These are phyloP conservation scores for Brachyhypopomus occidentalis DNA, from an alignment of 2,113 vertebrate genomes.

Conservation along the genomic window DNA sequence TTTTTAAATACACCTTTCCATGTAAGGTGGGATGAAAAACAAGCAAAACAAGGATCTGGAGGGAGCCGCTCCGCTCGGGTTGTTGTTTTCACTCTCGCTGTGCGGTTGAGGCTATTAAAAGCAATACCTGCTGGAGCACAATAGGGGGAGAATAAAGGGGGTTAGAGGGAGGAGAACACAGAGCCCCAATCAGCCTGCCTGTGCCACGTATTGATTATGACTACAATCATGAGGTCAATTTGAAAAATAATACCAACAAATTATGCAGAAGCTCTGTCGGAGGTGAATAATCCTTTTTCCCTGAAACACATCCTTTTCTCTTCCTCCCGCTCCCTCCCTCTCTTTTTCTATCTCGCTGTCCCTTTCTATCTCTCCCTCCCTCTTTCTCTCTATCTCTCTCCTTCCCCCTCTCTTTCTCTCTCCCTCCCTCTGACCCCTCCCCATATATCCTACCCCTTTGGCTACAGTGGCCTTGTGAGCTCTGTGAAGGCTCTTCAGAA, in stretches of 20 bases:
- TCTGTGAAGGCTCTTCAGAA: constrained; percentile 48
- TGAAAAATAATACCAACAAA: constrained; percentile 87
- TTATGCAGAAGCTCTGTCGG: constrained; percentile 84
- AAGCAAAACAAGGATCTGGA: constrained; percentile 34
- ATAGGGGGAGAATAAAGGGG: constrained; percentile 50
- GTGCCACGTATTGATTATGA: constrained; percentile 85
- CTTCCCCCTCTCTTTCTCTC: neutral
- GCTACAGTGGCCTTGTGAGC: constrained; percentile 33
- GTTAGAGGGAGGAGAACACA: constrained; percentile 38
- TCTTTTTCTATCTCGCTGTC: too few relatives aligned
- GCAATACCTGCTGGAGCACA: constrained; percentile 57
- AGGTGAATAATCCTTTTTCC: constrained; percentile 73
- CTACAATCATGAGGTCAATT: constrained; percentile 88
- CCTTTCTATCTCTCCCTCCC: neutral
- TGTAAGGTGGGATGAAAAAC: constrained; percentile 11
- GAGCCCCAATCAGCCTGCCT: constrained; percentile 53
- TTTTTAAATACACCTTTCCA: constrained; percentile 17
- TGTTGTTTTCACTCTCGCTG: constrained; percentile 60
- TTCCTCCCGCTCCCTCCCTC: neutral
- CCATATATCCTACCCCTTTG: neutral
- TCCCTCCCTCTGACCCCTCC: neutral
- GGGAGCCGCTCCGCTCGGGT: constrained; percentile 15
- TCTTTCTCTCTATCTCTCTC: neutral
- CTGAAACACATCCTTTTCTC: neutral
- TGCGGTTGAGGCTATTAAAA: constrained; percentile 55